phyloP scores from a whole-genome alignment of 64 coral and sea anemone species.

The Hydrozoanthus tunicans region DNA sequence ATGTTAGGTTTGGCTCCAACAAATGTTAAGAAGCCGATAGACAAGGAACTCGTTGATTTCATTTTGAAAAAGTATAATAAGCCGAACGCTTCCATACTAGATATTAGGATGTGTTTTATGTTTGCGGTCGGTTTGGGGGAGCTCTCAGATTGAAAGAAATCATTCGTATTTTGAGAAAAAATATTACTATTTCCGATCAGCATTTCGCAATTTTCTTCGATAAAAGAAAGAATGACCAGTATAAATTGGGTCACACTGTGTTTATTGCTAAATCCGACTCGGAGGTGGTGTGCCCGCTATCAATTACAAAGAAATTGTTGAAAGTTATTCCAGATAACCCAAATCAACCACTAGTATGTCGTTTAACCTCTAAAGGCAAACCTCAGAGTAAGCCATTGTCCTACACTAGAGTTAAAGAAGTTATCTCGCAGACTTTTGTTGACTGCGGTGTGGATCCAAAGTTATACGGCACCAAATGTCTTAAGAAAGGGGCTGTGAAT shows the following conservation, averaged over 20 bases:
- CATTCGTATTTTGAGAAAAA: not conserved
- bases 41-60: not conserved
- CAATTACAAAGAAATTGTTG: slow-evolving; percentile 1
- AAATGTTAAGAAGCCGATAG: not conserved
- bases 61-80: slow-evolving; percentile 1
- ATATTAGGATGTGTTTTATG: not conserved
- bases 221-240: not conserved
- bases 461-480: not conserved
- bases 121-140: not conserved
- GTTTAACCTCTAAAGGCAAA: not conserved
- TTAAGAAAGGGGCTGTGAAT: slow-evolving; percentile 6
- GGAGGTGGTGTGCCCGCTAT: not conserved
- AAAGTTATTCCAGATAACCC: not conserved
- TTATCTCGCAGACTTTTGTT: not conserved
- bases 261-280: not conserved
- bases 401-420: slow-evolving; percentile 8
- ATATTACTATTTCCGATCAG: not conserved
- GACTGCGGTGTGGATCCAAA: not conserved
- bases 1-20: not conserved
- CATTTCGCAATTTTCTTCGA: not conserved
- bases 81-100: not conserved
- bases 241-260: not conserved
- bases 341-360: slow-evolving; percentile 4
- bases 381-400: not conserved
- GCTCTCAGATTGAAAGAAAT: not conserved